Base-by-base conservation (phyloP, 2,113 vertebrate genomes). In the Brachyhypopomus gauderio region DNA sequence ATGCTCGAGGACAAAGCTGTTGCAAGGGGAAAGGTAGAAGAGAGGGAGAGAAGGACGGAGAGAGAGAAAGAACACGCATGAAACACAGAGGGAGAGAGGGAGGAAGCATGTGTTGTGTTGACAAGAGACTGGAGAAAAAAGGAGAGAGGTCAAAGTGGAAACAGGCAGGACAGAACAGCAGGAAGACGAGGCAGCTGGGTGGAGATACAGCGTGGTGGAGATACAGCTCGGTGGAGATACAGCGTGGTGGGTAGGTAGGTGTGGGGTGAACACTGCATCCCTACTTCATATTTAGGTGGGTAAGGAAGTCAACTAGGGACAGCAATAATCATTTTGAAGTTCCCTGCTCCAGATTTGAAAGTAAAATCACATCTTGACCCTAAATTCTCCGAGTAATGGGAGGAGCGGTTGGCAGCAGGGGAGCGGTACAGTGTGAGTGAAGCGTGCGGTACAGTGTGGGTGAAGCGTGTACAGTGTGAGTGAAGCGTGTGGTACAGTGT, bases 281-380 rank as follows among this genome's bases (percentile, higher is more conserved):
- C 93, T 94, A 92, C 6, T 41, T 3, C 38, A 72, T 72, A 88
- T 89, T 90, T 87, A 86, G 90, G 91, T 87, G 85, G 87, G 86
- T 89, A 92, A 91, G 90, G 85, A 91, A 91, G 92, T 80, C 92
- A 93, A 90, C 89, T 81, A 83, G 92, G 90, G 89, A 88, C 88
- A 91, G 90, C 92, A 93, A 79, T 86, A 92, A 94, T 94, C 94
- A 92, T 93, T 94, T 94, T 93, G 86, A 93, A 89, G 72, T 88
- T 62, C 34, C 69, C 3, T 89, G 89, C 87, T 88, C 92, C 87
- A 86, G 41, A 75, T 73, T 74, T 73, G 34, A 84, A 73, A 67
- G 64, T 55, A 6, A 72, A 84, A 83, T 64, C 27, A 20, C 48
- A 36, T 60, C 76, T 63, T 58, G 12, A 58, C 41, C 73, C 55